Evolutionary conservation across 1,140 invertebrate species (phyloP).

Genomic region (Cecropterus lyciades): DNA sequence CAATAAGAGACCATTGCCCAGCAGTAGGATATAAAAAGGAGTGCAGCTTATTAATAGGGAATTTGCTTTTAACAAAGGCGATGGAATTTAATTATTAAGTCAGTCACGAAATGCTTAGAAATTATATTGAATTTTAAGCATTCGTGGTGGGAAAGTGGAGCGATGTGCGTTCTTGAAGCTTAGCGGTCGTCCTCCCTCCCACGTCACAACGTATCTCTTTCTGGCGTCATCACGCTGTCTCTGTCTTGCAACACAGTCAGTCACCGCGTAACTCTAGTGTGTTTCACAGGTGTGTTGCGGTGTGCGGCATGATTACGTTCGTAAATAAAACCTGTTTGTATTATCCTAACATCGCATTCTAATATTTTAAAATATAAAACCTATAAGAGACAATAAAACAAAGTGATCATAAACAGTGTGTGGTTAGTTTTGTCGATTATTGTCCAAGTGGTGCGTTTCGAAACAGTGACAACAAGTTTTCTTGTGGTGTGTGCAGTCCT

Average conservation of each 20-base stretch:
- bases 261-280: slow-evolving; percentile 67
- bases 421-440: slow-evolving; percentile 20
- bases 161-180: slow-evolving; percentile 69
- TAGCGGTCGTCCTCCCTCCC: slow-evolving; percentile 77
- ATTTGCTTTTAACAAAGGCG: not conserved
- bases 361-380: slow-evolving; percentile 32
- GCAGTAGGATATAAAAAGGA: too few species aligned
- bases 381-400: slow-evolving; percentile 19
- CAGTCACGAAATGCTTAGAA: slow-evolving; percentile 1
- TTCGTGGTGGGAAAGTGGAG: slow-evolving; percentile 46
- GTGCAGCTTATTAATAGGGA: not conserved
- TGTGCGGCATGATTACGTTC: slow-evolving; percentile 46
- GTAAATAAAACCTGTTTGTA: slow-evolving; percentile 75
- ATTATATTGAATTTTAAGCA: slow-evolving; percentile 29
- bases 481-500: slow-evolving; percentile 71
- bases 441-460: slow-evolving; percentile 50
- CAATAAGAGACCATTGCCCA: too few species aligned
- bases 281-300: slow-evolving; percentile 60
- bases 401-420: slow-evolving; percentile 21
- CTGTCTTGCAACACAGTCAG: slow-evolving; percentile 66
- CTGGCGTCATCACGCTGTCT: slow-evolving; percentile 59
- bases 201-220: slow-evolving; percentile 65
- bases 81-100: not conserved
- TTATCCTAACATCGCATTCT: slow-evolving; percentile 32
- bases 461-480: slow-evolving; percentile 78